These are phyloP conservation scores for Diarsia dahlii DNA, from an alignment of 2,888 invertebrate species.

Conservation along the genomic window DNA sequence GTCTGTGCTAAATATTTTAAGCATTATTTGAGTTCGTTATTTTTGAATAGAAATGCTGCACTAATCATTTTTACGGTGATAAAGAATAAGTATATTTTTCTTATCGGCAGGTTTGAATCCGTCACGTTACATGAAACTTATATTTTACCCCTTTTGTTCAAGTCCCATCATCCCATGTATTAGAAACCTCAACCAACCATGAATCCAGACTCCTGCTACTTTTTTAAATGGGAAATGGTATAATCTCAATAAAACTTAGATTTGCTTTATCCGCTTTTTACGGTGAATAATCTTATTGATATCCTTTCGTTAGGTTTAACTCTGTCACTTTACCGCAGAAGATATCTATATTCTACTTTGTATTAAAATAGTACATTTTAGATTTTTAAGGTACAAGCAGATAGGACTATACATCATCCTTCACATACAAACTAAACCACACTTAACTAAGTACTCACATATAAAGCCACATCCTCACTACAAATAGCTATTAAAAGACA, in stretches of 20 bases:
- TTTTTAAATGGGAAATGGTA: too few species aligned
- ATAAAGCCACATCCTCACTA: slow-evolving; percentile 16
- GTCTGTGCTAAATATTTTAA: neutral
- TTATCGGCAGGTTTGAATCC: too few species aligned
- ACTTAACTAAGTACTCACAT: slow-evolving; percentile 15
- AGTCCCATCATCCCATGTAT: too few species aligned
- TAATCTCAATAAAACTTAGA: too few species aligned
- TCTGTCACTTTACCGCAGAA: neutral
- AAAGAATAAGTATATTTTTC: too few species aligned
- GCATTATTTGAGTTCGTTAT: too few species aligned
- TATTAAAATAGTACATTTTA: neutral
- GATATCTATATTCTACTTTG: neutral
- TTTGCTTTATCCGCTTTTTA: too few species aligned
- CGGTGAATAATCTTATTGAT: neutral
- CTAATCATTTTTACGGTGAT: neutral
- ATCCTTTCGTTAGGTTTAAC: neutral
- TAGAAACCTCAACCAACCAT: too few species aligned
- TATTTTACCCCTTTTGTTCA: too few species aligned
- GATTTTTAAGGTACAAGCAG: neutral
- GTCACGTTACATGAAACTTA: too few species aligned
- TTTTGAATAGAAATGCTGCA: too few species aligned
- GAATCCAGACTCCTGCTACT: too few species aligned
- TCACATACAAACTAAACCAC: slow-evolving; percentile 4
- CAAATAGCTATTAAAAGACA: slow-evolving; percentile 51
- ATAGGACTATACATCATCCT: slow-evolving; percentile 4